Evolutionary conservation across 2,113 vertebrate species (phyloP).

Genomic region (Hypomesus transpacificus): DNA sequence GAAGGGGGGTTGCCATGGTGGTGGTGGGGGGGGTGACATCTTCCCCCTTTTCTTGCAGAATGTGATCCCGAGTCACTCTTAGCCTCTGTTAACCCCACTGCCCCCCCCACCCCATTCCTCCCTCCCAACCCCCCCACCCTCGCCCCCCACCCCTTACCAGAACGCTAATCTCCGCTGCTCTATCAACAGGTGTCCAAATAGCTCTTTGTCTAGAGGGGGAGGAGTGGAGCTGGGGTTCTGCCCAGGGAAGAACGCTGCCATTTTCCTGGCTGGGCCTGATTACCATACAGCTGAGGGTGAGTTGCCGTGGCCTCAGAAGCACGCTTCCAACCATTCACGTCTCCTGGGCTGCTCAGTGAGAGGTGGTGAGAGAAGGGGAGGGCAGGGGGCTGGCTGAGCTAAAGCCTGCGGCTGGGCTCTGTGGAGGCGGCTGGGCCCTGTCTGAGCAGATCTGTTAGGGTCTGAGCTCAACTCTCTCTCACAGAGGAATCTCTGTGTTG

Average conservation of each 20-base stretch:
- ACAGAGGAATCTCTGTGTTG: conserved; percentile 63
- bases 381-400: conserved; percentile 57
- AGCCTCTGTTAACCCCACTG: conserved; percentile 74
- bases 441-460: conserved; percentile 42
- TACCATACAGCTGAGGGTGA: conserved; percentile 89
- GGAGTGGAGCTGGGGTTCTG: conserved; percentile 53
- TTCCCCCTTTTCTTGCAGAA: conserved; percentile 70
- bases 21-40: conserved; percentile 25
- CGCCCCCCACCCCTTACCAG: conserved; percentile 17
- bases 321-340: conserved; percentile 71
- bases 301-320: conserved; percentile 59
- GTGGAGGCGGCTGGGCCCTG: conserved; percentile 48
- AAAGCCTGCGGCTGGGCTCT: conserved; percentile 60
- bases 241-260: conserved; percentile 74
- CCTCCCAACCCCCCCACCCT: conserved; percentile 38
- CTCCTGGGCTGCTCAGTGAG: conserved; percentile 72
- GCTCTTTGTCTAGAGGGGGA: conserved; percentile 78
- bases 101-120: conserved; percentile 61
- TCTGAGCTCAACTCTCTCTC: conserved; percentile 30
- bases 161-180: conserved; percentile 72
- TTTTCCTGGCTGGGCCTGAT: conserved; percentile 80
- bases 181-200: conserved; percentile 89
- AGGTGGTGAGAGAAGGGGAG: conserved; percentile 51
- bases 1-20: conserved; percentile 12
- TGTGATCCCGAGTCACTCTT: conserved; percentile 75